Percentiles rank a stretch among this genome's conserved stretches.
Conservation (phyloP, 2,113 vertebrate genomes). For the Bufo bufo region DNA sequence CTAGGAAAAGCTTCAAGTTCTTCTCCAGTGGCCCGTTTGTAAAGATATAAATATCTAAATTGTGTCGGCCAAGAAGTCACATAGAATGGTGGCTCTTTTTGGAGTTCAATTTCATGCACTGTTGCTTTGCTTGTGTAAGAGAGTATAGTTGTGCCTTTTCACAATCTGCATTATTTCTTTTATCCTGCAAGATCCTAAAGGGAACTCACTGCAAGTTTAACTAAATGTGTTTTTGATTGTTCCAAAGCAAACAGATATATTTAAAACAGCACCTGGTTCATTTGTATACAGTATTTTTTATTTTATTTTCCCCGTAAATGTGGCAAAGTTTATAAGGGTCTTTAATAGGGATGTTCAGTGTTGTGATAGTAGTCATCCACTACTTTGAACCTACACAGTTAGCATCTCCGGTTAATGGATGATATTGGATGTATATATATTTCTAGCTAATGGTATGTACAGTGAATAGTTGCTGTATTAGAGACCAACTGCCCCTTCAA, state of each 20-base stretch:
- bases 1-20: slow-evolving; percentile 78
- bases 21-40: slow-evolving; percentile 78
- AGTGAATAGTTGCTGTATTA: too few species aligned
- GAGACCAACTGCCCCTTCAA: too few species aligned
- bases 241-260: background rate
- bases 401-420: background rate
- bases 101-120: slow-evolving; percentile 82
- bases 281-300: background rate
- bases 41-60: slow-evolving; percentile 86
- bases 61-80: slow-evolving; percentile 80
- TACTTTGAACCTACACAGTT: background rate
- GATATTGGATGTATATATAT: background rate
- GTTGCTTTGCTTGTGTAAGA: slow-evolving; percentile 74
- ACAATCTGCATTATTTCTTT: slow-evolving; percentile 64
- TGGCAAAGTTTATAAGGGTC: background rate
- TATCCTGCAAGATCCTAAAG: slow-evolving; percentile 69
- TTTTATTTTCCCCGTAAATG: background rate
- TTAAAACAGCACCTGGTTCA: background rate
- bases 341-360: background rate
- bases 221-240: background rate
- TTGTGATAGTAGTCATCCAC: background rate
- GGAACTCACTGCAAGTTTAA: slow-evolving; percentile 56
- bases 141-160: slow-evolving; percentile 69
- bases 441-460: background rate
- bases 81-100: slow-evolving; percentile 76